Evolutionary conservation across 2,797 vertebrate genomes (phyloP).

Genomic region (Amphiprion clarkii): DNA sequence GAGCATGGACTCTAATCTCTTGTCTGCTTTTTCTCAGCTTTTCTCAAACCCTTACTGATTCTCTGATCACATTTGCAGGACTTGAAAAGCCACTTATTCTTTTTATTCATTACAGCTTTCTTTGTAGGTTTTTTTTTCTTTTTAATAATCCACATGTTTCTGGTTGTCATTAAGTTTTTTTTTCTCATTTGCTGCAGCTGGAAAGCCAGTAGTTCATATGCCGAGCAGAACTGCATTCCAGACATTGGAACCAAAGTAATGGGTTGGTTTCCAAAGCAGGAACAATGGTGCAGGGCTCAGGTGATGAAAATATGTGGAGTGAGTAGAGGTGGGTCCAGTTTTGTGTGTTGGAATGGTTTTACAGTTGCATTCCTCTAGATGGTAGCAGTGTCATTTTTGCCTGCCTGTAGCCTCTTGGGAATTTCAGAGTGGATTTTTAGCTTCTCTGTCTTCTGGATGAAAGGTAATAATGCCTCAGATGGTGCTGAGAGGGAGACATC

Average conservation of each 20-base stretch:
- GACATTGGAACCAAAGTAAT: slow-evolving; percentile 81
- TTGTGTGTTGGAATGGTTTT: slow-evolving; percentile 27
- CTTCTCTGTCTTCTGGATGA: slow-evolving; percentile 20
- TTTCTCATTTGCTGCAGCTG: slow-evolving; percentile 68
- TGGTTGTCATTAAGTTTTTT: slow-evolving; percentile 54
- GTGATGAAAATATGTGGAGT: slow-evolving; percentile 85
- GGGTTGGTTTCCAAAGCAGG: slow-evolving; percentile 75
- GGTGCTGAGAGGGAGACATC: slow-evolving; percentile 31
- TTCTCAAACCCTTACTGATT: slow-evolving; percentile 39
- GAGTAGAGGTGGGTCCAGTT: slow-evolving; percentile 71
- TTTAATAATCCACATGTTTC: slow-evolving; percentile 61
- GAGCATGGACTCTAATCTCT: slow-evolving; percentile 31
- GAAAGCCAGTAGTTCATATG: slow-evolving; percentile 69
- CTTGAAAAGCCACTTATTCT: slow-evolving; percentile 41
- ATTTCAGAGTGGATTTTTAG: background rate
- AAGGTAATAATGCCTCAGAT: slow-evolving; percentile 32
- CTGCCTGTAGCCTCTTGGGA: slow-evolving; percentile 31
- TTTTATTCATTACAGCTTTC: slow-evolving; percentile 53
- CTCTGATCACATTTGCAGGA: slow-evolving; percentile 58
- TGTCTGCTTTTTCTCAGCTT: slow-evolving; percentile 53
- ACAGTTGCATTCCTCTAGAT: slow-evolving; percentile 70
- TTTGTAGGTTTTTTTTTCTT: slow-evolving; percentile 50
- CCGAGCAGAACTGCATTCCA: slow-evolving; percentile 80
- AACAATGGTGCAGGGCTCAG: slow-evolving; percentile 82
- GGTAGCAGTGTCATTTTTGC: slow-evolving; percentile 67